Base-by-base conservation (phyloP, 2,113 vertebrate species). In the Melanocharis versteri region DNA sequence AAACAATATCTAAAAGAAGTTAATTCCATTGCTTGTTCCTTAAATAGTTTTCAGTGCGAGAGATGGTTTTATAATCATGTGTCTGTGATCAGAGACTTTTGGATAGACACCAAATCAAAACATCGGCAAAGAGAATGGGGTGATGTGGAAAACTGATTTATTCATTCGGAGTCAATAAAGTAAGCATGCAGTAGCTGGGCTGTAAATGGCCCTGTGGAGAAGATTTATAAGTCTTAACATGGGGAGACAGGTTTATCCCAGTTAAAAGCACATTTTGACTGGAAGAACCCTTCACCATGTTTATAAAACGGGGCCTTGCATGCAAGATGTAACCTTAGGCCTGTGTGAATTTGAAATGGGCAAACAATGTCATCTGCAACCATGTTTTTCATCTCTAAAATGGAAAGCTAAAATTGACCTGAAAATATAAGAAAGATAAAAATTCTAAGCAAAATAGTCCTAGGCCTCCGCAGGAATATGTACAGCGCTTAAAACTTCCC, bases 401-500 rank as follows among this genome's bases (percentile, higher is more conserved):
- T 56, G 48, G 56, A 75, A 70, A 86, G 76, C 10, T 79, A 72
- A 80, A 96, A 88, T 39, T 1, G 42, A 93, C 82, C 90, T 90
- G 69, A 94, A 98, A 95, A 94, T 88, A 78, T 57, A 60, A 53
- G 24, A 78, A 87, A 84, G 69, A 87, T 39, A 82, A 93, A 79
- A 96, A 60, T 64, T 53, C 54, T 83, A 92, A 77, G 90, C 42
- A 83, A 92, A 96, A 81, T 83, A 94, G 86, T 84, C 94, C 60
- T 80, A 79, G 72, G 76, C 69, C 68, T 77, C 80, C 80, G 91
- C 90, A 96, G 90, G 89, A 93, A 83, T 93, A 97, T 79, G 89
- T 58, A 84, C 95, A 97, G 89, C 93, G 94, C 87, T 98, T 98
- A 97, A 98, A 98, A 98, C 97, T 98, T 98, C 97, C 97, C 95